phyloP scores from a whole-genome alignment of 2,113 vertebrate species.

The Indri indri region DNA sequence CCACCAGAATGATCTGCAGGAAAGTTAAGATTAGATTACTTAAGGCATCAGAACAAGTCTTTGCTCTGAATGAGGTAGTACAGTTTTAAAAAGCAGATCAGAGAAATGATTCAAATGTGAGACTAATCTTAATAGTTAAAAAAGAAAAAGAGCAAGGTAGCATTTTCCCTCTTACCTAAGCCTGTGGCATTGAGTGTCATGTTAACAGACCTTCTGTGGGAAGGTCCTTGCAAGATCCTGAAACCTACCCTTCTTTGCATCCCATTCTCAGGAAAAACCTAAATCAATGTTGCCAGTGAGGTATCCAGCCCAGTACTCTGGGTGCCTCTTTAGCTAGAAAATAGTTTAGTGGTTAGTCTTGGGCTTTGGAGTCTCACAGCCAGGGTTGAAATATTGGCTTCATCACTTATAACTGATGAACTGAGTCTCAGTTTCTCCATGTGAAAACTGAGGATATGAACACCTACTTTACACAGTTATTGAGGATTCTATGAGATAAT shows the following conservation, averaged over 20 bases:
- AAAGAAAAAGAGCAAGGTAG: background rate
- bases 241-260: background rate
- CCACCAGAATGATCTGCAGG: background rate
- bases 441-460: background rate
- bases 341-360: background rate
- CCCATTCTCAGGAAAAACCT: background rate
- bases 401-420: background rate
- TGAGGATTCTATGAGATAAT: background rate
- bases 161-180: background rate
- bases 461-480: background rate
- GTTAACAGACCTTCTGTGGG: background rate
- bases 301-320: too few species aligned
- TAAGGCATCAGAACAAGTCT: background rate
- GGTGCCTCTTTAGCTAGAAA: background rate
- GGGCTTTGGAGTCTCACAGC: background rate
- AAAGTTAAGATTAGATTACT: slow-evolving; percentile 1
- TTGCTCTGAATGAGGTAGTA: background rate
- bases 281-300: background rate
- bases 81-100: background rate
- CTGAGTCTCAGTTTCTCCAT: background rate
- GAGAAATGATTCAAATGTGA: slow-evolving; percentile 40
- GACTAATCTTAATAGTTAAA: background rate
- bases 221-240: background rate
- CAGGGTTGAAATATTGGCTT: background rate
- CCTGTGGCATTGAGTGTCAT: background rate